Evolutionary conservation across 2,797 vertebrate species (phyloP).

Genomic region (Acrossocheilus fasciatus): DNA sequence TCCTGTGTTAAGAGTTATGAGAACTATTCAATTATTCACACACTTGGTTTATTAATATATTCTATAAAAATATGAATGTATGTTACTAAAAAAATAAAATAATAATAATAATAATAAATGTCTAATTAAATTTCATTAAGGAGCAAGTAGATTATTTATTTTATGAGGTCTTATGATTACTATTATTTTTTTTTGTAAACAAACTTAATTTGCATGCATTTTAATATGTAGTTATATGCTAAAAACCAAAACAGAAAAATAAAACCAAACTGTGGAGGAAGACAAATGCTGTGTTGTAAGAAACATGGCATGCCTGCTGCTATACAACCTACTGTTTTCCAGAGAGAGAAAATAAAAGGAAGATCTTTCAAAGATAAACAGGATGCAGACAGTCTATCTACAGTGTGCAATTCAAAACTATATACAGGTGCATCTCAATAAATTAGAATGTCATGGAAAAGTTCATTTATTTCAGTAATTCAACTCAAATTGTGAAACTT

Average conservation of each 20-base stretch:
- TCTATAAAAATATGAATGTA: not conserved
- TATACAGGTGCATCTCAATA: too few relatives aligned
- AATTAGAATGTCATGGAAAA: too few relatives aligned
- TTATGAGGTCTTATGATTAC: too few relatives aligned
- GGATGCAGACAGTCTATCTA: not conserved
- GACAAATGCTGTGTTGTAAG: not conserved
- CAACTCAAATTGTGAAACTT: too few relatives aligned
- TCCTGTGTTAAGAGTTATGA: not conserved
- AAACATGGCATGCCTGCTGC: not conserved
- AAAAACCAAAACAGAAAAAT: not conserved
- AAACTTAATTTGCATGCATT: not conserved
- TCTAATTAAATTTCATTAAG: not conserved
- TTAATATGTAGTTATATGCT: not conserved
- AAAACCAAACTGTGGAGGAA: not conserved
- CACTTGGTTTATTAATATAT: not conserved
- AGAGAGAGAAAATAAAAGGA: not conserved
- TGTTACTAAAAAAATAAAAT: not conserved
- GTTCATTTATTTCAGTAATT: too few relatives aligned
- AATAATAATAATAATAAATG: not conserved
- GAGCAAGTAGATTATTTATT: too few relatives aligned
- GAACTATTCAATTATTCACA: conserved; percentile 12
- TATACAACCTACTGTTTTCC: not conserved
- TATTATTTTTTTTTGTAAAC: not conserved
- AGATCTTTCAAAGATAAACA: not conserved
- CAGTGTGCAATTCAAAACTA: too few relatives aligned